Evolutionary conservation across 2,888 invertebrate species (phyloP).

Genomic region (Dromius quadrimaculatus): DNA sequence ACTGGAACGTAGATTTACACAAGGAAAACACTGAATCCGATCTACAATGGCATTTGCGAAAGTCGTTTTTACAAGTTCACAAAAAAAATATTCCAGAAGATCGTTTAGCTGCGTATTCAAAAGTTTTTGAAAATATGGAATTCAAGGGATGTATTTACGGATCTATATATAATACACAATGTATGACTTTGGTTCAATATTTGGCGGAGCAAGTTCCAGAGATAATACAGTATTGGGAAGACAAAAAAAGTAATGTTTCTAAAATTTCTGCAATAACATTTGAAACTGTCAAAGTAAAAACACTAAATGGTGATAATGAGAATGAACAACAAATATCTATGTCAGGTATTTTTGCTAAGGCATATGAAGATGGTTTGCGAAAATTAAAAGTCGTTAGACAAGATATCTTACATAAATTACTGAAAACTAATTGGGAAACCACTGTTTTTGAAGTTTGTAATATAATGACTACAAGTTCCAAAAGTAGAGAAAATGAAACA

Average conservation of each 20-base stretch:
- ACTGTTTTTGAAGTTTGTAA: too few species aligned
- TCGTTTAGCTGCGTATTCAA: conserved; percentile 87
- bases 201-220: conserved; percentile 81
- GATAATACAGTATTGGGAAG: conserved; percentile 72
- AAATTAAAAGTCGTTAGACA: too few species aligned
- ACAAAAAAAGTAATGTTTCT: conserved; percentile 70
- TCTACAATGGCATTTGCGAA: conserved; percentile 90
- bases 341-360: too few species aligned
- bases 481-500: too few species aligned
- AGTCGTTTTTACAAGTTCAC: conserved; percentile 83
- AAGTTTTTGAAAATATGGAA: conserved; percentile 90
- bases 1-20: conserved; percentile 82
- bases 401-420: too few species aligned
- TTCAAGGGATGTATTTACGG: conserved; percentile 89
- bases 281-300: too few species aligned
- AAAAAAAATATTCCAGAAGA: conserved; percentile 81
- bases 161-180: too few species aligned
- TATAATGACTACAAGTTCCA: too few species aligned
- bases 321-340: too few species aligned
- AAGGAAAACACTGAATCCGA: conserved; percentile 87
- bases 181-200: conserved; percentile 82
- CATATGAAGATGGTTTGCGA: too few species aligned
- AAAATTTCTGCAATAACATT: conserved; percentile 77
- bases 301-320: too few species aligned
- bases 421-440: too few species aligned